Percentiles rank a stretch among this genome's conserved stretches.
phyloP scores from a whole-genome alignment of 2,113 vertebrate species.

The Megalops atlanticus region DNA sequence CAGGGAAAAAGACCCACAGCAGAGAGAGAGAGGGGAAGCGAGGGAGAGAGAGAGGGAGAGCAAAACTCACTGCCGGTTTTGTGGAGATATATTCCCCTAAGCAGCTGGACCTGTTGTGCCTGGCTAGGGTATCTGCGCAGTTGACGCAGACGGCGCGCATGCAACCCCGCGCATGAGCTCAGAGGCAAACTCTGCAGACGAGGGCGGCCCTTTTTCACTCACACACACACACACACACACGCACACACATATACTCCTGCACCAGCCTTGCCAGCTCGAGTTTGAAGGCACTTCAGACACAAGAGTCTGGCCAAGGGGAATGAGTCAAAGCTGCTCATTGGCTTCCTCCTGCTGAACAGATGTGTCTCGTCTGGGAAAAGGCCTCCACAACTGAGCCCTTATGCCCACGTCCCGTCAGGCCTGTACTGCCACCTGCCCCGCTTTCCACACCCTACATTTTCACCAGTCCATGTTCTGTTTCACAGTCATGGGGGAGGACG shows the following conservation, averaged over 20 bases:
- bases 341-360: constrained; percentile 62
- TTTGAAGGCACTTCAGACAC: constrained; percentile 67
- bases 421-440: background rate
- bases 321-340: constrained; percentile 67
- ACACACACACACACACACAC: constrained; percentile 9
- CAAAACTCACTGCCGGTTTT: constrained; percentile 30
- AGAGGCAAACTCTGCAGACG: background rate
- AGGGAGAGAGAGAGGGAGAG: constrained; percentile 23
- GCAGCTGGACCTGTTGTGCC: constrained; percentile 16
- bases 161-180: background rate
- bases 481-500: no score
- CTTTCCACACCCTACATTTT: background rate
- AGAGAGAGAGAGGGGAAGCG: constrained; percentile 27
- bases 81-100: constrained; percentile 25
- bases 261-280: constrained; percentile 47
- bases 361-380: constrained; percentile 62
- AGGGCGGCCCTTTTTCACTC: background rate
- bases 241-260: constrained; percentile 1
- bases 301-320: constrained; percentile 66
- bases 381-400: constrained; percentile 40
- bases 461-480: no score
- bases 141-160: constrained; percentile 18
- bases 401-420: constrained; percentile 40
- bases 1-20: constrained; percentile 31
- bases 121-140: background rate